Percentiles rank a stretch among this genome's conserved stretches.
phyloP scores from a whole-genome alignment of 2,113 vertebrate genomes.

The Ammodytes dubius region DNA sequence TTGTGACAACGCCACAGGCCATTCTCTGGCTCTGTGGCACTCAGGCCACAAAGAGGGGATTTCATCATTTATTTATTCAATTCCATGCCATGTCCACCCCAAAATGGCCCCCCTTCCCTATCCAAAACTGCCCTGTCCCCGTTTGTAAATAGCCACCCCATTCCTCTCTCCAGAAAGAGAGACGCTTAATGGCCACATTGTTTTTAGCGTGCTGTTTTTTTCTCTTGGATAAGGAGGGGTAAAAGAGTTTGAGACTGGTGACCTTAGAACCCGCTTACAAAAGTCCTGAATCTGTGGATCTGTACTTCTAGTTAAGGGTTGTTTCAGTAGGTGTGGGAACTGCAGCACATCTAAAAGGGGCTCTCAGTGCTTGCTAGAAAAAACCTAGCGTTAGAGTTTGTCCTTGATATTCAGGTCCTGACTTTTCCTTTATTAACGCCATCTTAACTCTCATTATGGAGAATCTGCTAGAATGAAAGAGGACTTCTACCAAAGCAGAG shows the following conservation, averaged over 20 bases:
- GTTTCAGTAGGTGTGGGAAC: conserved; percentile 80
- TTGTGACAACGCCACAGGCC: conserved; percentile 82
- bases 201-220: conserved; percentile 76
- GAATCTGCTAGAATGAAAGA: conserved; percentile 6
- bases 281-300: conserved; percentile 64
- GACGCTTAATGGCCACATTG: conserved; percentile 75
- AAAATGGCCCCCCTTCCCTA: conserved; percentile 80
- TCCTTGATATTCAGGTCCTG: conserved; percentile 61
- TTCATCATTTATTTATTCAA: conserved; percentile 92
- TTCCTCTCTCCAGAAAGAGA: conserved; percentile 68
- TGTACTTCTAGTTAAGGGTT: conserved; percentile 55
- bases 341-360: conserved; percentile 66
- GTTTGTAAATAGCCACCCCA: conserved; percentile 70
- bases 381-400: conserved; percentile 58
- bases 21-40: conserved; percentile 89
- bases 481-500: background rate
- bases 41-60: conserved; percentile 87
- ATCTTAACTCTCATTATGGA: background rate
- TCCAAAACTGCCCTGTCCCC: conserved; percentile 77
- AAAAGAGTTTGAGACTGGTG: conserved; percentile 60
- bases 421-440: conserved; percentile 25
- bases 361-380: conserved; percentile 61
- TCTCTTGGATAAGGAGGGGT: conserved; percentile 57
- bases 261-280: conserved; percentile 64
- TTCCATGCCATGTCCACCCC: conserved; percentile 84